A percentile compares a stretch with the other conserved stretches of the same genome.
phyloP scores from a whole-genome alignment of 2,888 invertebrate genomes.

The Parascotia fuliginaria region DNA sequence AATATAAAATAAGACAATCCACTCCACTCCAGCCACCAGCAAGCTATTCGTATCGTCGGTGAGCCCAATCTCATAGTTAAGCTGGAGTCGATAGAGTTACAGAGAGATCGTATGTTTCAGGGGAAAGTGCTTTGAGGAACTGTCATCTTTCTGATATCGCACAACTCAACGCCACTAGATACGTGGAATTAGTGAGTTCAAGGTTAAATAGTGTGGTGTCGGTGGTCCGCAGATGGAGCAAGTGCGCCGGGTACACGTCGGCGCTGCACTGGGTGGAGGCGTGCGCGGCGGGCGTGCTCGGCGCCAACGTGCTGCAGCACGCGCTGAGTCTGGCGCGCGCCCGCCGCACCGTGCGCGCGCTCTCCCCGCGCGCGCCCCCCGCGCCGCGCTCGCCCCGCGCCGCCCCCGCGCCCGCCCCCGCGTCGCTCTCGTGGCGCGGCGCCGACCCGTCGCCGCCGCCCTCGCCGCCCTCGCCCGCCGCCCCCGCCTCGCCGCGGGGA shows the following conservation, averaged over 20 bases:
- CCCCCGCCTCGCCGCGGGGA: constrained; percentile 36
- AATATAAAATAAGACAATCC: too few species aligned
- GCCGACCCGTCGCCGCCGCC: constrained; percentile 65
- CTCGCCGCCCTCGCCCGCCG: constrained; percentile 61
- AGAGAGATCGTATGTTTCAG: too few species aligned
- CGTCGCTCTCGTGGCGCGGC: constrained; percentile 65
- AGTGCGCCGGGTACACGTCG: constrained; percentile 73
- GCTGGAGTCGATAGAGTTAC: too few species aligned
- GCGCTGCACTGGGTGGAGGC: constrained; percentile 59
- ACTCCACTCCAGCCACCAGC: too few species aligned
- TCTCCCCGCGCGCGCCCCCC: constrained; percentile 20
- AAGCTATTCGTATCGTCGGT: too few species aligned
- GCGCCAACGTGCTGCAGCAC: constrained; percentile 47
- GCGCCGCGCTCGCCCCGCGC: constrained; percentile 18
- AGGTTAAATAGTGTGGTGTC: neutral
- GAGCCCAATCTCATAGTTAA: too few species aligned
- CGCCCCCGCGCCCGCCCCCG: constrained; percentile 36
- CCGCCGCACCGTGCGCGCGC: constrained; percentile 8
- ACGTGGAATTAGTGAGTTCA: too few species aligned
- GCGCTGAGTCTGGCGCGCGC: constrained; percentile 22
- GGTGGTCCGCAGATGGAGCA: constrained; percentile 56
- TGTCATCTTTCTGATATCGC: too few species aligned
- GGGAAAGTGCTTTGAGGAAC: too few species aligned
- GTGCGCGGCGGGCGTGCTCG: constrained; percentile 29
- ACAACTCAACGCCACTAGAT: too few species aligned